phyloP scores from a whole-genome alignment of 2,888 invertebrate genomes.

The Trachelus troglodyta region DNA sequence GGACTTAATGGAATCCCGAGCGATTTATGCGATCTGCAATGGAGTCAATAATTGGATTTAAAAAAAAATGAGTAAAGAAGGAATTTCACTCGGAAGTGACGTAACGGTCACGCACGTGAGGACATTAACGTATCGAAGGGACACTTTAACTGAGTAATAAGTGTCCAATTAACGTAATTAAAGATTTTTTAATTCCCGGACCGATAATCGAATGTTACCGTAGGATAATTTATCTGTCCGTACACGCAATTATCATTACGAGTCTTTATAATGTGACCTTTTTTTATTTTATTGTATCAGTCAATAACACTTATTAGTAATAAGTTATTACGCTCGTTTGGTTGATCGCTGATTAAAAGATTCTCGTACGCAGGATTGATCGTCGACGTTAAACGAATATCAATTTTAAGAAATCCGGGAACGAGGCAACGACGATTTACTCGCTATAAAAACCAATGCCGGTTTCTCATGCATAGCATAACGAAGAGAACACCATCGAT shows the following conservation, averaged over 20 bases:
- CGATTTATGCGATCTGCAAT: background rate
- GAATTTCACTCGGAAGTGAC: background rate
- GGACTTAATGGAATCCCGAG: background rate
- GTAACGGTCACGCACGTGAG: background rate
- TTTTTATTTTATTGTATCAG: background rate
- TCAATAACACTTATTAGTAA: background rate
- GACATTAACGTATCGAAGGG: background rate
- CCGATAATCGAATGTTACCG: background rate
- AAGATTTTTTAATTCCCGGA: background rate
- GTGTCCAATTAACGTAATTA: background rate
- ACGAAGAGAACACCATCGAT: constrained; percentile 29
- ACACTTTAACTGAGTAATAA: background rate
- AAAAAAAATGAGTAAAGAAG: background rate
- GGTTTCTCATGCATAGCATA: constrained; percentile 29
- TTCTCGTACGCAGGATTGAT: background rate
- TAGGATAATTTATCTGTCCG: background rate
- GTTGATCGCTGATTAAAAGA: background rate
- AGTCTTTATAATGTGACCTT: background rate
- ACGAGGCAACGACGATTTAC: background rate
- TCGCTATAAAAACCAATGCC: background rate
- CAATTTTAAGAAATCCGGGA: background rate
- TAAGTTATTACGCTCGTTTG: background rate
- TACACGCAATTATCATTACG: background rate
- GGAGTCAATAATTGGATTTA: background rate
- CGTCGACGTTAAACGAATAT: background rate